A percentile compares a stretch with the other conserved stretches of the same genome.
phyloP scores from a whole-genome alignment of 2,113 vertebrate species.

The Fulica atra region DNA sequence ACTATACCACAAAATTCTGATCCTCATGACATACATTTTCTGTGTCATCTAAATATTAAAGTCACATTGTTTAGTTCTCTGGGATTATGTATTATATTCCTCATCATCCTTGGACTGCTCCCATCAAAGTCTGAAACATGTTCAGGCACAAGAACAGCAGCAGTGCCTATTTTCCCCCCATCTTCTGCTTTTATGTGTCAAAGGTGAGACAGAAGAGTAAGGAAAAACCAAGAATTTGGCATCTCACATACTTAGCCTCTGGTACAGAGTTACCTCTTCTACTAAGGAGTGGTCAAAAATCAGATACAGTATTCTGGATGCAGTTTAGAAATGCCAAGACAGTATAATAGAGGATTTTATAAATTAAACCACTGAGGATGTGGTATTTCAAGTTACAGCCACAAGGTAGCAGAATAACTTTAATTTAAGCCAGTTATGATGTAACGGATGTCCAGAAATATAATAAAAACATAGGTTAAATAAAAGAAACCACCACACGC shows the following conservation, averaged over 20 bases:
- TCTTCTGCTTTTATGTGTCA: background rate
- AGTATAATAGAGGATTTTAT: background rate
- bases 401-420: constrained; percentile 74
- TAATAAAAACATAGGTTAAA: background rate
- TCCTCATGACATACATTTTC: background rate
- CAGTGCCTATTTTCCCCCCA: background rate
- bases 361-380: background rate
- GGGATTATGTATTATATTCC: background rate
- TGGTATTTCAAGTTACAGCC: constrained; percentile 61
- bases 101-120: background rate
- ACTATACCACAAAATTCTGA: background rate
- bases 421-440: constrained; percentile 26
- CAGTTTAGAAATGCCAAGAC: background rate
- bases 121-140: background rate
- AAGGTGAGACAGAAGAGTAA: background rate
- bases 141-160: background rate
- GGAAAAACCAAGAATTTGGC: background rate
- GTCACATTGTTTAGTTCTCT: background rate
- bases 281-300: background rate
- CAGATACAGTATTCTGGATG: background rate
- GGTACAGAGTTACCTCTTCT: background rate
- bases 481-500: background rate
- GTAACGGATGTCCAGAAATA: background rate
- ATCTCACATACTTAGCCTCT: background rate
- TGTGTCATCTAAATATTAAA: background rate